phyloP scores from a whole-genome alignment of 92 coral and sea anemone genomes.

The Pocillopora grandis region DNA sequence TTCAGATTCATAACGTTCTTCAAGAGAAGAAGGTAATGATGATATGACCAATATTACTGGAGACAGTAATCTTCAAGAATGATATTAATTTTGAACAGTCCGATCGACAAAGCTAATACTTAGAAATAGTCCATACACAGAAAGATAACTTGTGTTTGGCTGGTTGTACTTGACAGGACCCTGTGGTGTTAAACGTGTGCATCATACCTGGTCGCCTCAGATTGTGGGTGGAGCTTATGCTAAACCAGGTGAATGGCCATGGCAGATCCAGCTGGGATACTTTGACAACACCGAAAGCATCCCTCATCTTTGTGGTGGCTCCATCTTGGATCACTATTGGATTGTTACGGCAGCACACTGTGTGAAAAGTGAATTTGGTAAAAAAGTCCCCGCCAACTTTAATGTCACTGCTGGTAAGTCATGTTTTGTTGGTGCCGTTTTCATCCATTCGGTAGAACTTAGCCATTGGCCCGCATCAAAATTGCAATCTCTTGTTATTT shows the following conservation, averaged over 20 bases:
- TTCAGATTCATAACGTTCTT: too few species aligned
- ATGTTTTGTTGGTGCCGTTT: too few species aligned
- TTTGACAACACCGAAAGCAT: constrained; percentile 8
- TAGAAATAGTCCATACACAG: too few species aligned
- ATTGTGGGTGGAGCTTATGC: constrained; percentile 73
- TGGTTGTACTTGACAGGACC: constrained; percentile 25
- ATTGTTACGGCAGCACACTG: constrained; percentile 85
- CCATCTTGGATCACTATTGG: constrained; percentile 67
- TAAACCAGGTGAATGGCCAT: constrained; percentile 83
- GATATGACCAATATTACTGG: too few species aligned
- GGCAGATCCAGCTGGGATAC: constrained; percentile 84
- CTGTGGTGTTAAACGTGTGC: constrained; percentile 66
- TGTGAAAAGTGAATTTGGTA: not conserved
- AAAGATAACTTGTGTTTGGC: too few species aligned
- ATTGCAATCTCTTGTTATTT: too few species aligned
- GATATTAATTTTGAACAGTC: constrained; percentile 53
- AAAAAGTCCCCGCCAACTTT: constrained; percentile 24
- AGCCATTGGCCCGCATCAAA: too few species aligned
- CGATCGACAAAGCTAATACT: too few species aligned
- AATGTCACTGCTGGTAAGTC: constrained; percentile 74
- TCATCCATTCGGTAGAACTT: too few species aligned
- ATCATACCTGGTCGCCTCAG: constrained; percentile 59
- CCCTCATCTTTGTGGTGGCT: constrained; percentile 78
- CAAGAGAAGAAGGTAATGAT: too few species aligned
- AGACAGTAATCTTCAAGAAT: too few species aligned